Evolutionary conservation across 2,888 invertebrate genomes (phyloP), one percentile per base, ranked within the genome.

Genomic region (Mythimna impura): DNA sequence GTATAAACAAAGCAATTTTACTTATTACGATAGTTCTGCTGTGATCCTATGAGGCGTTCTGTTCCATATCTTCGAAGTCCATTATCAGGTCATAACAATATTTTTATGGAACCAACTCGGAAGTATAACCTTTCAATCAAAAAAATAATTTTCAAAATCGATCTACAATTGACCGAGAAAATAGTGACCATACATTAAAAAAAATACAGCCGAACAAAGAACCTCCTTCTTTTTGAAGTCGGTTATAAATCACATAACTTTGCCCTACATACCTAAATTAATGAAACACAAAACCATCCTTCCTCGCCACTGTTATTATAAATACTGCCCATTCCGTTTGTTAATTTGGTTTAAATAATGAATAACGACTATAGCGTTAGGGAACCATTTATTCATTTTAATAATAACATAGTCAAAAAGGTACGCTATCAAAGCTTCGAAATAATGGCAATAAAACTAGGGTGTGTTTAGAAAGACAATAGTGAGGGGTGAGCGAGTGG

Each of bases 381-480:
- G 17, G 47, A 47, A 47, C 1, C 47, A 14, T 47, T 47, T 43
- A 43, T 43, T 47, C 0, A 71, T 62, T 76, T 83, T 83, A 75
- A 66, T 64, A 83, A 80, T 66, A 80, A 47, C 25, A 30, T 60
- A 22, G 54, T 58, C 57, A 58, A 30, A 78, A 81, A 78, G 70
- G 80, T 67, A 61, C 57, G 71, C 34, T 80, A 76, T 65, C 61
- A 73, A 65, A 76, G 62, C 68, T 61, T 58, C 55, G 70, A 63
- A 71, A 71, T 79, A 80, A 73, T 77, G 54, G 61, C 66, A 80
- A 82, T 80, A 72, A 77, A 78, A 71, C 65, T 50, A 64, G 60
- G 61, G 55, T 60, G 43, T 76, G 74, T 81, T 78, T 74, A 71
- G 62, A 65, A 57, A 78, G 65, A 80, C 66, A 78, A 76, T 73